Conservation (phyloP, 2,113 vertebrate species). For the Trichechus manatus region DNA sequence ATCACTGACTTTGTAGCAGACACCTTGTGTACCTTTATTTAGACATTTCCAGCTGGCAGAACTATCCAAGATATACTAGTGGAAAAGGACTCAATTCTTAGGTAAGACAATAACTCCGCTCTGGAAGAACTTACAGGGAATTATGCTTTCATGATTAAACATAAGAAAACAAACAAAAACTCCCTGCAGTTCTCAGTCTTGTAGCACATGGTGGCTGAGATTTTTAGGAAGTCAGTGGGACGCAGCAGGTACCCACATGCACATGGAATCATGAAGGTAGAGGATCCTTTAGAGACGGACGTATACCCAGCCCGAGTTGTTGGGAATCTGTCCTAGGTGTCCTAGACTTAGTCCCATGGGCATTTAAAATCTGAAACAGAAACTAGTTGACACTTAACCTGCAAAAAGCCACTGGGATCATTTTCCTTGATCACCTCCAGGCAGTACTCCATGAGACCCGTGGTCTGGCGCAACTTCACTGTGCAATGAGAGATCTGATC, state of each 20-base stretch:
- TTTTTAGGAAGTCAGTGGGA: background rate
- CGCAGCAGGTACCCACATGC: background rate
- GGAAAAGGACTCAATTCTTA: background rate
- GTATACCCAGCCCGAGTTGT: background rate
- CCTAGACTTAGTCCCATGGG: background rate
- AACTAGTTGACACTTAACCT: conserved; percentile 87
- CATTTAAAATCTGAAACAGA: accelerated
- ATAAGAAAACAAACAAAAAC: background rate
- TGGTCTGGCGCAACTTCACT: conserved; percentile 98
- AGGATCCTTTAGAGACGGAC: background rate
- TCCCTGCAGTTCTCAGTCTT: background rate
- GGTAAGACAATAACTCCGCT: background rate
- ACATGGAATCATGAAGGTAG: background rate
- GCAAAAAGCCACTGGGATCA: conserved; percentile 98
- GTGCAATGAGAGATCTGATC: conserved; percentile 99
- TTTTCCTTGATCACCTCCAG: conserved; percentile 99
- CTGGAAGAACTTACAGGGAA: conserved; percentile 11
- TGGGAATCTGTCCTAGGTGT: background rate
- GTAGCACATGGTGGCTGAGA: background rate
- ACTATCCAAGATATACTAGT: background rate
- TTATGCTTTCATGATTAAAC: conserved; percentile 39
- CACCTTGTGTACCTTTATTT: background rate
- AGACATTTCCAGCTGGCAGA: conserved; percentile 14
- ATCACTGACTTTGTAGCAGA: background rate
- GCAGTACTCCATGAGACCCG: conserved; percentile 99